Evolutionary conservation across 2,797 vertebrate genomes (phyloP), one percentile per base, ranked within the genome.

Genomic region (Chaetophractus vellerosus): DNA sequence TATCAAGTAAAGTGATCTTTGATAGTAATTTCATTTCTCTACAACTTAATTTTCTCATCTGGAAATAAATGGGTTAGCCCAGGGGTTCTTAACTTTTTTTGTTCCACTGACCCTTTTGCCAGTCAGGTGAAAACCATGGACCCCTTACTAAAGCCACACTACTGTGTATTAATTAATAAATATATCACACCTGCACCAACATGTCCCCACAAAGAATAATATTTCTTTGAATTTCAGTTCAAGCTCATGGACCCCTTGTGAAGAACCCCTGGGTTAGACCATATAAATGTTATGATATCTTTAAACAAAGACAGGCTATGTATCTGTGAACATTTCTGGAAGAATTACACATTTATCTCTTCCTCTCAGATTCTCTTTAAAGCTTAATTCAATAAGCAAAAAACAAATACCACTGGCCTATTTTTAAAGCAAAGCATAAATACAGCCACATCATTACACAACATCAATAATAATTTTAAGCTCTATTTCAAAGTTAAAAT

Each of bases 361-460:
- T 59, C 74, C 50, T 84, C 33, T 75, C 28, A 76, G 72, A 71
- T 64, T 91, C 38, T 76, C 7, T 69, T 71, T 61, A 85, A 66
- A 38, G 18, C n/a, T 81, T 80, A 74, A 76, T 85, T 89, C 26
- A 76, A 85, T 85, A 76, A 68, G 10, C 7, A 76, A 79, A 88
- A 85, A 76, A 23, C 9, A 28, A 63, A 63, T 76, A 91, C 26
- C 41, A 21, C 38, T 69, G 52, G 9, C 55, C 36, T 81, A 81
- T 12, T 48, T 95, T 91, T 93, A 81, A 88, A 91, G 31, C 23
- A 85, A 80, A 91, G 52, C 36, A 69, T 71, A 74, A 84, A 74
- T 10, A 91, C 33, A 83, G 31, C 9, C 48, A 78, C 41, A 38
- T 66, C 10, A 68, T 31, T 88, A 31, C 24, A 57, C 11, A 74